These are phyloP conservation scores for Drosophila neutralis DNA, from an alignment of 2,888 invertebrate species.

Conservation along the genomic window DNA sequence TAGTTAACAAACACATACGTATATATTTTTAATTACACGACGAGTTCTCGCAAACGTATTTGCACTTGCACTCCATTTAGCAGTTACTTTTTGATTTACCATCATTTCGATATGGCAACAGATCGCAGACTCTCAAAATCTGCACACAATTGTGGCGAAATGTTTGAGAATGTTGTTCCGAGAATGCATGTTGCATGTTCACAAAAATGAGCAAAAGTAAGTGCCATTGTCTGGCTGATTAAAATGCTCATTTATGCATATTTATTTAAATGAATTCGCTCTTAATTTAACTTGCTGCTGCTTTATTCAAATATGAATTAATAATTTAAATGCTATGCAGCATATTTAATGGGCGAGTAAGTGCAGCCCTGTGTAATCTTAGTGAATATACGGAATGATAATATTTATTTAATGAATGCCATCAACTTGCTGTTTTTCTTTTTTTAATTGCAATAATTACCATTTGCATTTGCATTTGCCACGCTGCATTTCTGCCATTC, in stretches of 20 bases:
- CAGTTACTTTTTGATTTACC: background rate
- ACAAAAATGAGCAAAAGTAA: conserved; percentile 40
- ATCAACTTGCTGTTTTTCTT: conserved; percentile 41
- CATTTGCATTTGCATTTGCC: conserved; percentile 42
- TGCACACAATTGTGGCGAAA: background rate
- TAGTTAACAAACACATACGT: conserved; percentile 30
- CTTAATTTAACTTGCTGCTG: conserved; percentile 73
- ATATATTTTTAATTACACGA: conserved; percentile 32
- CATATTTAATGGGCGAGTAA: conserved; percentile 63
- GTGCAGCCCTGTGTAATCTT: conserved; percentile 56
- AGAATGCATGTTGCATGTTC: conserved; percentile 18
- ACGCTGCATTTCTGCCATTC: conserved; percentile 15
- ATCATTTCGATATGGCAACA: accelerated
- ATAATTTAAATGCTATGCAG: conserved; percentile 69
- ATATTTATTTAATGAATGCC: conserved; percentile 75
- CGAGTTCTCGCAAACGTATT: conserved; percentile 18
- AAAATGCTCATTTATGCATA: conserved; percentile 64
- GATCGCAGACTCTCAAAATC: too few species aligned
- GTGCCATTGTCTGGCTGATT: conserved; percentile 39
- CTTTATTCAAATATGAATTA: conserved; percentile 73
- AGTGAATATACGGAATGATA: conserved; percentile 67
- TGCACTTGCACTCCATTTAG: background rate
- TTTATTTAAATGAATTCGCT: conserved; percentile 77
- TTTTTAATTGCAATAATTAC: conserved; percentile 39
- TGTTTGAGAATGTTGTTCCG: background rate